Percentiles rank a stretch among this genome's conserved stretches.
phyloP scores from a whole-genome alignment of 2,888 invertebrate species.

The Cenopis cana region DNA sequence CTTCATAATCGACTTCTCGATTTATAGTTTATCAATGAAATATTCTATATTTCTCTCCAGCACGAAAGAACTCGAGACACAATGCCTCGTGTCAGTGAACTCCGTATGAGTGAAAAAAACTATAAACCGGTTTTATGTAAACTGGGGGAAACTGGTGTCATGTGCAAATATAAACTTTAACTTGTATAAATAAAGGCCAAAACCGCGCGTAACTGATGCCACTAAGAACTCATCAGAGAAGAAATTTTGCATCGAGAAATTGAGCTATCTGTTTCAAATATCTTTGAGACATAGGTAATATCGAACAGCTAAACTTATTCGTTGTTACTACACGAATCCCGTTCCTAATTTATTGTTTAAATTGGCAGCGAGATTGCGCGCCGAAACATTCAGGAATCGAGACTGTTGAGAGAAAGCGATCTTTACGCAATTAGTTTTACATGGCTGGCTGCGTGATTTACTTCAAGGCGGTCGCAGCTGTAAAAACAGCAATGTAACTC shows the following conservation, averaged over 20 bases:
- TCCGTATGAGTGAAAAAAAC: constrained; percentile 18
- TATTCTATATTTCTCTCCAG: not conserved
- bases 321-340: constrained; percentile 6
- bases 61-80: constrained; percentile 9
- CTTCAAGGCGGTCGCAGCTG: not conserved
- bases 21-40: not conserved
- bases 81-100: constrained; percentile 27
- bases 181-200: not conserved
- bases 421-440: constrained; percentile 1
- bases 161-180: constrained; percentile 10
- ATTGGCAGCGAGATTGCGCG: constrained; percentile 20
- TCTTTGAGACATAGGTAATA: not conserved
- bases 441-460: not conserved
- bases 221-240: not conserved
- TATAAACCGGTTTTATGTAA: constrained; percentile 30
- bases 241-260: not conserved
- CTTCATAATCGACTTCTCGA: no score
- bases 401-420: not conserved
- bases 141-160: constrained; percentile 30
- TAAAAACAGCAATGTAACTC: constrained; percentile 16
- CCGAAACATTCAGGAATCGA: constrained; percentile 1
- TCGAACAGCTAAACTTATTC: not conserved
- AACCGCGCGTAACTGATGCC: no score
- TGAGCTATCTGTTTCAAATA: not conserved
- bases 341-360: constrained; percentile 22